Percentiles rank a stretch among this genome's conserved stretches.
Conservation (phyloP, 2,888 invertebrate genomes). For the Drosophila pullipes region DNA sequence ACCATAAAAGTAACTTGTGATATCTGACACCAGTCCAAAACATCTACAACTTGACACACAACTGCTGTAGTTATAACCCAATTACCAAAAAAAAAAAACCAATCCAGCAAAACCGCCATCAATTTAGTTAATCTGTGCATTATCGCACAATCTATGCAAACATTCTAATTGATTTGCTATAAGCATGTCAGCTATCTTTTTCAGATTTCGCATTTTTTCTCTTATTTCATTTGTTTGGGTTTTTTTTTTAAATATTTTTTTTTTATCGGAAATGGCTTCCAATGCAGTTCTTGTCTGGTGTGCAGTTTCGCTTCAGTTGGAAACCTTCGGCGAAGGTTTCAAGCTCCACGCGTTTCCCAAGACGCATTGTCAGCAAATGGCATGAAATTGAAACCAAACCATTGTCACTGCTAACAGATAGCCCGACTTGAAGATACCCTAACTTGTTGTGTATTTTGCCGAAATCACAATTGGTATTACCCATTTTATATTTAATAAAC, state of each 20-base stretch:
- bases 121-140: background rate
- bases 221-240: background rate
- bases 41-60: background rate
- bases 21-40: background rate
- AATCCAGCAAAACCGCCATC: slow-evolving; percentile 12
- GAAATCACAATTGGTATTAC: background rate
- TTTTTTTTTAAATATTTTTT: too few species aligned
- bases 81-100: background rate
- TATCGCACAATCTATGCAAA: background rate
- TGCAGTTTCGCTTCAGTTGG: slow-evolving; percentile 20
- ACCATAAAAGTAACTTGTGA: slow-evolving; percentile 36
- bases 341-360: slow-evolving; percentile 11
- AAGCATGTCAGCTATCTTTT: background rate
- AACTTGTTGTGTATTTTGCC: background rate
- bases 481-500: background rate
- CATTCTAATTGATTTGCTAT: background rate
- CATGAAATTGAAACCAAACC: background rate
- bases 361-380: slow-evolving; percentile 32
- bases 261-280: slow-evolving; percentile 35
- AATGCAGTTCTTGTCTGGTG: slow-evolving; percentile 29
- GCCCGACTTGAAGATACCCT: background rate
- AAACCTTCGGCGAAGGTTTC: slow-evolving; percentile 25
- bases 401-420: background rate
- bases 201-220: background rate
- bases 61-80: background rate